phyloP scores from a whole-genome alignment of 2,113 vertebrate species.

The Cyanoramphus novaezelandiae region DNA sequence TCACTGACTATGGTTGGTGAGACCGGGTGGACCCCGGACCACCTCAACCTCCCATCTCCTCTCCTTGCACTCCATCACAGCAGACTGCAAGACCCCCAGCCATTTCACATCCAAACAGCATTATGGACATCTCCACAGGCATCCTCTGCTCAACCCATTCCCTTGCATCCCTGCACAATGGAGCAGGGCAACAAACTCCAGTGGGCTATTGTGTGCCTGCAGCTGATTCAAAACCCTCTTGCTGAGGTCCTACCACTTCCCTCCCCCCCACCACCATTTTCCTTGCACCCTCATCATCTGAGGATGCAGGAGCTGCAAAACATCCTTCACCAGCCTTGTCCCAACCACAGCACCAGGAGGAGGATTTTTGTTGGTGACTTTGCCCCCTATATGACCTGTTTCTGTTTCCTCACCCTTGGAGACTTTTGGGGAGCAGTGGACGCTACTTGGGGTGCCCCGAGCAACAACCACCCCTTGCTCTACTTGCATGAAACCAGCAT shows the following conservation, averaged over 20 bases:
- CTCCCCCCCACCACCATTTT: not conserved
- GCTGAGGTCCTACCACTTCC: not conserved
- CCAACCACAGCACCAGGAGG: not conserved
- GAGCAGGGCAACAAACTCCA: not conserved
- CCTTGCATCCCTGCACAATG: fast-evolving
- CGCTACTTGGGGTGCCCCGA: not conserved
- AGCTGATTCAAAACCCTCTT: not conserved
- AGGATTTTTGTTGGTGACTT: not conserved
- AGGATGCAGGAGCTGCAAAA: not conserved
- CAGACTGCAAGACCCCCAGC: not conserved
- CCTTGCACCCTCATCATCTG: not conserved
- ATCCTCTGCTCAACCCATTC: not conserved
- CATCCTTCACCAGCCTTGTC: not conserved
- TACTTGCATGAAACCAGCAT: not conserved
- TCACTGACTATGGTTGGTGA: not conserved
- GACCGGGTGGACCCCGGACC: not conserved
- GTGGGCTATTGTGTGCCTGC: fast-evolving
- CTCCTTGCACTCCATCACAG: not conserved
- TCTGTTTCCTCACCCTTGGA: not conserved
- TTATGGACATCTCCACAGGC: not conserved
- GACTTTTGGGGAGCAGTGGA: not conserved
- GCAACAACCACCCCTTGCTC: not conserved
- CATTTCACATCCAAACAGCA: not conserved
- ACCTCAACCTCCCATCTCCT: not conserved
- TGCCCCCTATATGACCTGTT: not conserved